Percentiles rank a stretch among this genome's conserved stretches.
Conservation (phyloP, 2,797 vertebrate genomes). For the Coregonus suidteri region DNA sequence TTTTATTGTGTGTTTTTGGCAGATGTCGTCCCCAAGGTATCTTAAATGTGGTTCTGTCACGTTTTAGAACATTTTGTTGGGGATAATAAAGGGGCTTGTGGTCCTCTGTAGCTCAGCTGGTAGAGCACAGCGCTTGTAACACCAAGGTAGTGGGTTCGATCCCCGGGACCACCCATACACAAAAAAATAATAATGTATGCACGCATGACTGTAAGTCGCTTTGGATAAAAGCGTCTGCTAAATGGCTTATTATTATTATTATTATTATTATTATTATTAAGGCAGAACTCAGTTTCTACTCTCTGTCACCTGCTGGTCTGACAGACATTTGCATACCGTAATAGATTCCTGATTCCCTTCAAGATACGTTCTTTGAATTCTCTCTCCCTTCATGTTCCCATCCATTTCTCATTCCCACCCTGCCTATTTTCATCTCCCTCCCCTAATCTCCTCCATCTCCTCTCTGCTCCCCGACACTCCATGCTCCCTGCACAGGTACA, state of each 20-base stretch:
- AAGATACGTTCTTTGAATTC: constrained; percentile 14
- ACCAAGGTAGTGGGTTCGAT: too few species aligned
- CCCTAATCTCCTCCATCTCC: constrained; percentile 63
- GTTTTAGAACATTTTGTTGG: constrained; percentile 15
- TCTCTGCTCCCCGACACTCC: constrained; percentile 46
- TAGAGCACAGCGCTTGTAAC: too few species aligned
- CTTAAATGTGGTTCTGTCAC: constrained; percentile 13
- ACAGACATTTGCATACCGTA: constrained; percentile 36
- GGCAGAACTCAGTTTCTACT: constrained; percentile 1
- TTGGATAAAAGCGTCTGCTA: too few species aligned
- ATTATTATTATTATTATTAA: neutral
- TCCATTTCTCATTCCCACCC: constrained; percentile 54
- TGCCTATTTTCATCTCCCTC: constrained; percentile 51
- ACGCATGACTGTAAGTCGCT: too few species aligned
- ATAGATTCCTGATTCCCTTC: constrained; percentile 19
- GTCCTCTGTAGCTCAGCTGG: too few species aligned
- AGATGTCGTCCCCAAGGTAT: neutral
- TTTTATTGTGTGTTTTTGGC: neutral
- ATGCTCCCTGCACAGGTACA: constrained; percentile 67
- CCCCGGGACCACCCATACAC: too few species aligned
- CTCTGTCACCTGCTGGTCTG: neutral
- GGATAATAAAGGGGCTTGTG: constrained; percentile 7
- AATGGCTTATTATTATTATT: too few species aligned
- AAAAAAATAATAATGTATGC: too few species aligned
- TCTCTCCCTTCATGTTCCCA: constrained; percentile 45